Evolutionary conservation across 1,140 invertebrate species (phyloP).

Genomic region (Limonius californicus): DNA sequence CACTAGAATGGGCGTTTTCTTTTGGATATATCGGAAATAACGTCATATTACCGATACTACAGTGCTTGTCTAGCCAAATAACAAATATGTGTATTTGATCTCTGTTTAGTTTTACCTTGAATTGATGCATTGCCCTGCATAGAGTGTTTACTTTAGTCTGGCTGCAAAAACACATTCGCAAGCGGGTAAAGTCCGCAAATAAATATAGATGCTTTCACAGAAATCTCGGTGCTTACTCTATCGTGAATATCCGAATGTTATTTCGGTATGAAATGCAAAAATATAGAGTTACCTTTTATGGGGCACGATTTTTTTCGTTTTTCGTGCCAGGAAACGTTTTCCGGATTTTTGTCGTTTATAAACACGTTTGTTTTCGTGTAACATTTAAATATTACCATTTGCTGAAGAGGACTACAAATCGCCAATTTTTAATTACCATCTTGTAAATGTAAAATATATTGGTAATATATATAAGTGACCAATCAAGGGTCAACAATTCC

Average conservation of each 20-base stretch:
- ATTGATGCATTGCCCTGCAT: conserved; percentile 8
- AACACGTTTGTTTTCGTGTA: no score
- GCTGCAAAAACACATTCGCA: neutral
- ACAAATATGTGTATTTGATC: no score
- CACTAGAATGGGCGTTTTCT: neutral
- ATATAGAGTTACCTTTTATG: neutral
- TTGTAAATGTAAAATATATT: neutral
- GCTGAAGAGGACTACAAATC: no score
- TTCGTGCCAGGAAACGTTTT: no score
- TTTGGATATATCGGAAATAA: neutral
- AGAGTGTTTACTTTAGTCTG: neutral
- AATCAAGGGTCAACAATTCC: no score
- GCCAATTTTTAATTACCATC: no score
- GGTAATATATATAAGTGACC: neutral
- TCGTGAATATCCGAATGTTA: no score
- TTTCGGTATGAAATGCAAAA: neutral
- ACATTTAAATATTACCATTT: no score
- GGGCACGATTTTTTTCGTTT: no score
- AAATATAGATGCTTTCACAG: conserved; percentile 8
- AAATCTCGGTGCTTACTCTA: neutral
- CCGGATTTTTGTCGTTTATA: no score
- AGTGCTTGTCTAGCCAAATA: no score
- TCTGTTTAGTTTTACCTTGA: conserved; percentile 1
- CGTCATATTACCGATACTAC: no score
- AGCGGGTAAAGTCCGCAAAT: neutral